A percentile compares a stretch with the other conserved stretches of the same genome.
phyloP scores from a whole-genome alignment of 2,888 invertebrate species.

The Nematopogon swammerdamellus region DNA sequence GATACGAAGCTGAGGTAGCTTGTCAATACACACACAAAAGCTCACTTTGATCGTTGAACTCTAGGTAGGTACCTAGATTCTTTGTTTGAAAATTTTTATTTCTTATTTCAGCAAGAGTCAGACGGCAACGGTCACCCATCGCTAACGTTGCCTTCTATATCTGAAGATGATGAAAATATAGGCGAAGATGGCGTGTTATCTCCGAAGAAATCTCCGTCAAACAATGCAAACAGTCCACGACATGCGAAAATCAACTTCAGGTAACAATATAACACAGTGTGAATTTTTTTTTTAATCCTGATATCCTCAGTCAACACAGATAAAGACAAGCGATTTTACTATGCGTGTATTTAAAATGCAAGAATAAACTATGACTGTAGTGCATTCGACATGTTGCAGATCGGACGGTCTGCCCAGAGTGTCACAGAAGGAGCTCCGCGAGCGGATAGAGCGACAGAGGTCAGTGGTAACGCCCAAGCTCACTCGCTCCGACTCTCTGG shows the following conservation, averaged over 20 bases:
- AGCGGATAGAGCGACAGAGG: constrained; percentile 65
- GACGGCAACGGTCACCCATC: constrained; percentile 77
- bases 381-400: no score
- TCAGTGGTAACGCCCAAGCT: constrained; percentile 58
- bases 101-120: constrained; percentile 62
- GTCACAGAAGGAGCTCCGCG: constrained; percentile 51
- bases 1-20: constrained; percentile 86
- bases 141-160: constrained; percentile 86
- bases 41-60: no score
- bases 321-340: no score
- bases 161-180: constrained; percentile 91
- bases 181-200: constrained; percentile 69
- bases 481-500: constrained; percentile 55
- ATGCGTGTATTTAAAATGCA: no score
- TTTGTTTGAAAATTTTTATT: no score
- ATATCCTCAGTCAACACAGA: no score
- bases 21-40: no score
- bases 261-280: no score
- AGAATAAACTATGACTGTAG: no score
- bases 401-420: constrained; percentile 33
- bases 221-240: constrained; percentile 59
- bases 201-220: constrained; percentile 58
- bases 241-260: constrained; percentile 50
- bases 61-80: no score
- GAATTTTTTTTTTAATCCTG: no score